Conservation (phyloP, 2,888 invertebrate genomes). For the Amblyjoppa fuscipennis region DNA sequence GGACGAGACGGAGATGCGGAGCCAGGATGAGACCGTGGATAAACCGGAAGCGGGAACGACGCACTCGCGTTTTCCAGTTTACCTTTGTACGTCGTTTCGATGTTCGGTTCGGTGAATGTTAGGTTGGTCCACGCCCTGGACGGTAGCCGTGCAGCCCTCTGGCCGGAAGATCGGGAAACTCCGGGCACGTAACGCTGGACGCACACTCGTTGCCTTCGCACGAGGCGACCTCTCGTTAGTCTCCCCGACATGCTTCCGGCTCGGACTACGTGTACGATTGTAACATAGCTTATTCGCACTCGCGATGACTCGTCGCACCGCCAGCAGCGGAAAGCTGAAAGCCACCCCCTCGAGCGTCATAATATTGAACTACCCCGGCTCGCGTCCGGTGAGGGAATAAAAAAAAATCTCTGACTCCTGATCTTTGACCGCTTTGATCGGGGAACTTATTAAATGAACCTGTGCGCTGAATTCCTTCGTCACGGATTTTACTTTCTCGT, state of each 20-base stretch:
- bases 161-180: conserved; percentile 72
- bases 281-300: conserved; percentile 33
- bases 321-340: background rate
- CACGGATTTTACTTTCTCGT: background rate
- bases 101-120: conserved; percentile 28
- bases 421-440: background rate
- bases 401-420: background rate
- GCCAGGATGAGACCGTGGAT: conserved; percentile 9
- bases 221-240: conserved; percentile 73
- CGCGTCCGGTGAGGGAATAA: background rate
- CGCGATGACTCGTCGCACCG: conserved; percentile 20
- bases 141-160: conserved; percentile 44
- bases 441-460: background rate
- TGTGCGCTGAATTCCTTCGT: background rate
- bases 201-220: conserved; percentile 70
- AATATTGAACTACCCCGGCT: background rate
- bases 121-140: background rate
- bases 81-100: conserved; percentile 49
- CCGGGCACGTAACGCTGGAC: conserved; percentile 72
- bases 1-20: background rate
- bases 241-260: conserved; percentile 63
- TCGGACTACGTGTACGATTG: conserved; percentile 44
- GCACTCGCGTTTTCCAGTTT: background rate
- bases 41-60: conserved; percentile 37
- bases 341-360: background rate